phyloP scores from a whole-genome alignment of 1,140 invertebrate species.

The Phymastichus coffea region DNA sequence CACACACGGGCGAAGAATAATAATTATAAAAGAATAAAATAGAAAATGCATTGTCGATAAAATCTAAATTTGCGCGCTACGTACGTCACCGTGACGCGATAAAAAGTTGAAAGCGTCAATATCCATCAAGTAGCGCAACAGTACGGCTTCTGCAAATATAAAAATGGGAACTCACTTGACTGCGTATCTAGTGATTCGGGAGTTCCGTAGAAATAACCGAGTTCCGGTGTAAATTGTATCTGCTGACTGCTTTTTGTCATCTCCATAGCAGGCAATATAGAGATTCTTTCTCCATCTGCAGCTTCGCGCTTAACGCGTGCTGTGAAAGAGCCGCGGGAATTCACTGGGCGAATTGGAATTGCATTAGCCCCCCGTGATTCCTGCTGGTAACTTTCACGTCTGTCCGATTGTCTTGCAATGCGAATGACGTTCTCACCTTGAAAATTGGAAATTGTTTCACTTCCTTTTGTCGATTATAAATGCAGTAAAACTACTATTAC shows the following conservation, averaged over 20 bases:
- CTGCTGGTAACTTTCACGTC: neutral
- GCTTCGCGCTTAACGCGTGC: neutral
- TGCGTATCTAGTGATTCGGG: neutral
- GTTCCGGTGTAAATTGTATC: constrained; percentile 24
- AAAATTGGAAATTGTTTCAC: neutral
- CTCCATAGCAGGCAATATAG: constrained; percentile 24
- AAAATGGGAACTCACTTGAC: neutral
- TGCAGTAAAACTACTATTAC: neutral
- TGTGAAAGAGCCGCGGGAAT: neutral
- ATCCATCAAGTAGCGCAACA: too few relatives aligned
- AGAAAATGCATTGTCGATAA: too few relatives aligned
- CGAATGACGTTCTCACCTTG: neutral
- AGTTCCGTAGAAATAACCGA: neutral
- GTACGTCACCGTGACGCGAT: too few relatives aligned
- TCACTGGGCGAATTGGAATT: neutral
- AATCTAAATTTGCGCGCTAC: too few relatives aligned
- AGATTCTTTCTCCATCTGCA: neutral
- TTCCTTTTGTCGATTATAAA: neutral
- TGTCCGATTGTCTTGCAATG: neutral
- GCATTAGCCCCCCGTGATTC: neutral
- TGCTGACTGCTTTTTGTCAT: constrained; percentile 33
- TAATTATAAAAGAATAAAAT: too few relatives aligned
- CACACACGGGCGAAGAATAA: too few relatives aligned
- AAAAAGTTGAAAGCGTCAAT: too few relatives aligned
- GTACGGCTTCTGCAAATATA: too few relatives aligned